These are phyloP conservation scores for Drosophila leontia DNA, from an alignment of 1,140 invertebrate species.

Conservation along the genomic window DNA sequence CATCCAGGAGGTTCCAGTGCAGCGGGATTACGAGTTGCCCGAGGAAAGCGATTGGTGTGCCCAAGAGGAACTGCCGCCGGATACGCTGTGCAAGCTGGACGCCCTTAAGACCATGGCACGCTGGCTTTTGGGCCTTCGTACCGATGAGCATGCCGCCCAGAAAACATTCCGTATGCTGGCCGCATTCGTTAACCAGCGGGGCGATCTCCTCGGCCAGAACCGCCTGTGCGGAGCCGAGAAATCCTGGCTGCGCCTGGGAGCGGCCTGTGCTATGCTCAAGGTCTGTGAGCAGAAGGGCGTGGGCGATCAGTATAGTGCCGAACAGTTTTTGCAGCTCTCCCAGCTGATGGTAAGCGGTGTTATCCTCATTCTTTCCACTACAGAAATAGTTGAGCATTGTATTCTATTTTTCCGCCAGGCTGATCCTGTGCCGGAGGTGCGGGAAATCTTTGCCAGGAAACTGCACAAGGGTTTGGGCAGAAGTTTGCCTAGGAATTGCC, in stretches of 20 bases:
- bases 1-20: constrained; percentile 91
- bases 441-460: constrained; percentile 95
- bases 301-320: constrained; percentile 96
- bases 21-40: constrained; percentile 82
- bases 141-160: constrained; percentile 94
- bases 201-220: constrained; percentile 91
- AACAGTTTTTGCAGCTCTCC: constrained; percentile 97
- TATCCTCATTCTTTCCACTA: too few relatives aligned
- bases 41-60: constrained; percentile 92
- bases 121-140: constrained; percentile 96
- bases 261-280: constrained; percentile 97
- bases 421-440: constrained; percentile 93
- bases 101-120: constrained; percentile 98
- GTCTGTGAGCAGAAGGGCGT: constrained; percentile 98
- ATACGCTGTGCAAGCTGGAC: constrained; percentile 97
- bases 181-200: constrained; percentile 95
- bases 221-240: constrained; percentile 93
- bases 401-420: constrained; percentile 86
- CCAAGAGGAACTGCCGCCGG: constrained; percentile 94
- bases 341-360: constrained; percentile 90
- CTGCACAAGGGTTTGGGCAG: constrained; percentile 94
- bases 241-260: constrained; percentile 95
- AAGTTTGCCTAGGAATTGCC: constrained; percentile 93
- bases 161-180: constrained; percentile 97
- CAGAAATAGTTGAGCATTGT: background rate